A percentile compares a stretch with the other conserved stretches of the same genome.
Evolutionary conservation across 2,888 invertebrate genomes (phyloP).

Genomic region (Epiblema foenella): DNA sequence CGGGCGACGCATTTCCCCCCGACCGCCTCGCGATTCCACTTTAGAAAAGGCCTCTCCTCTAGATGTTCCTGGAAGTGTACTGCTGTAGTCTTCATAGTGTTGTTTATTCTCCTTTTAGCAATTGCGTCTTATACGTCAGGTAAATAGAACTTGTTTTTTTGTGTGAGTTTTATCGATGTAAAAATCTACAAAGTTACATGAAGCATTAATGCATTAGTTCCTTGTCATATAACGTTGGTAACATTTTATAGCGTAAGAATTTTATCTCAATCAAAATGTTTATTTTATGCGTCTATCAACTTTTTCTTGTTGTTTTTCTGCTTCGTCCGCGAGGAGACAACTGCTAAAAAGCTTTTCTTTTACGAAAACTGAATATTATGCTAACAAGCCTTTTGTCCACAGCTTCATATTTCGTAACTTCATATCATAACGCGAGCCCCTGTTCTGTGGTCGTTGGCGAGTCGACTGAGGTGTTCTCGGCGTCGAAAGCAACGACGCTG

Average conservation of each 20-base stretch:
- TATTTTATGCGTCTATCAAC: too few species aligned
- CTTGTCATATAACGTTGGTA: not conserved
- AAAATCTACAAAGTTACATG: not conserved
- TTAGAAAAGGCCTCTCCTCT: constrained; percentile 93
- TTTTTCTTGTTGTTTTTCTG: too few species aligned
- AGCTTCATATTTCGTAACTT: constrained; percentile 93
- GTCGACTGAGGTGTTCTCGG: constrained; percentile 87
- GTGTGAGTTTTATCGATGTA: not conserved
- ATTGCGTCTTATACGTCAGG: constrained; percentile 95
- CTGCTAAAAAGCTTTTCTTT: not conserved
- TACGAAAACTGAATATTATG: not conserved
- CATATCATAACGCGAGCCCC: constrained; percentile 92
- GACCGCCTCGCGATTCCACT: constrained; percentile 91
- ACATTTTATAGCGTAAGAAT: too few species aligned
- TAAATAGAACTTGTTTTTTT: constrained; percentile 64
- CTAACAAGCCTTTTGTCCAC: constrained; percentile 55
- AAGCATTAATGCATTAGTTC: not conserved
- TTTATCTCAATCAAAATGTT: too few species aligned
- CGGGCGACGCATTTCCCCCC: constrained; percentile 90
- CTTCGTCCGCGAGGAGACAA: too few species aligned
- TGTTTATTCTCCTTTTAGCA: constrained; percentile 92
- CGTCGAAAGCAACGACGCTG: constrained; percentile 89
- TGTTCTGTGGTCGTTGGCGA: constrained; percentile 94
- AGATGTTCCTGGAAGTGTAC: constrained; percentile 97
- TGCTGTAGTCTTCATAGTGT: constrained; percentile 93